phyloP scores from a whole-genome alignment of 2,888 invertebrate genomes.

The Glomeris marginata region DNA sequence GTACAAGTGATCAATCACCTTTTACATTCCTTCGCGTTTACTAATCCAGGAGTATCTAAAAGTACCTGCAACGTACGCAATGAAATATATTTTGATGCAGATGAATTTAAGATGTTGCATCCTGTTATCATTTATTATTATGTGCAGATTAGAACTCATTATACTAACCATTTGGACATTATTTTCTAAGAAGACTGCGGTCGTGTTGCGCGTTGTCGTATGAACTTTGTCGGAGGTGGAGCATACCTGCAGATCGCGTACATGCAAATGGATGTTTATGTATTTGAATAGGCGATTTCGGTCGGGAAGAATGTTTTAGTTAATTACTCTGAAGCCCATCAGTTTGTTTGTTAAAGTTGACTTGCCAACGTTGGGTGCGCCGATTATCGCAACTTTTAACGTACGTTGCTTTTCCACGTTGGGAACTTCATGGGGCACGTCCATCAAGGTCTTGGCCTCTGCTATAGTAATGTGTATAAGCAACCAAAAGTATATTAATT shows the following conservation, averaged over 20 bases:
- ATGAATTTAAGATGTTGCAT: too few species aligned
- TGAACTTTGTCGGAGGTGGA: conserved; percentile 83
- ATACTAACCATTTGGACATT: conserved; percentile 62
- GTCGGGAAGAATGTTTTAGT: neutral
- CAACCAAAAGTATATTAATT: too few species aligned
- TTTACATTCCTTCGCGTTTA: conserved; percentile 49
- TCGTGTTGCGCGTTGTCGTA: conserved; percentile 59
- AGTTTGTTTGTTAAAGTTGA: conserved; percentile 85
- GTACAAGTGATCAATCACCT: neutral
- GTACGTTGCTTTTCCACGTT: too few species aligned
- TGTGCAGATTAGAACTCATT: conserved; percentile 21
- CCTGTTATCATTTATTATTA: neutral
- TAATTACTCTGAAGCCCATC: conserved; percentile 54
- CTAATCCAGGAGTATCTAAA: conserved; percentile 84
- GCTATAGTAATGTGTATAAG: too few species aligned
- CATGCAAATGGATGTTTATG: too few species aligned
- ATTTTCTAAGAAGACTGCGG: conserved; percentile 56
- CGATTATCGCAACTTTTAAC: conserved; percentile 61
- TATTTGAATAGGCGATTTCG: neutral
- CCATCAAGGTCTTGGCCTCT: too few species aligned
- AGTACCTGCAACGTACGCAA: conserved; percentile 52
- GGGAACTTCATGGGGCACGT: too few species aligned
- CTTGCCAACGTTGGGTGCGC: conserved; percentile 89
- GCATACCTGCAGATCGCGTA: conserved; percentile 62
- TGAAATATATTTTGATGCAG: too few species aligned